Base-by-base conservation (phyloP, 2,888 invertebrate genomes). In the Luffia ferchaultella region DNA sequence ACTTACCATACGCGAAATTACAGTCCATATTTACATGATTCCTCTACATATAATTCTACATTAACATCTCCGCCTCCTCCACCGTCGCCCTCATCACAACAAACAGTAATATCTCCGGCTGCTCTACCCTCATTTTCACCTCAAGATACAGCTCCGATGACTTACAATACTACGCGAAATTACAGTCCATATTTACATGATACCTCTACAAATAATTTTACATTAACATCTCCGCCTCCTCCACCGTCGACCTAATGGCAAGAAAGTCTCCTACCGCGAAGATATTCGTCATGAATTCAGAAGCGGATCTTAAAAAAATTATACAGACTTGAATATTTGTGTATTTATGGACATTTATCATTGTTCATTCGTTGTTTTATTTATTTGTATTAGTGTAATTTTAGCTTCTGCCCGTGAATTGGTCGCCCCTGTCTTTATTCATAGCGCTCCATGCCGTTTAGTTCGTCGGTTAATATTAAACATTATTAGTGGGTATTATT, bases 41-140 rank as follows among this genome's bases (percentile, higher is more conserved):
- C 45, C 20, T n/a, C 20, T 18, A 45, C 20, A 19, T 45, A 9
- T 45, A 45, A 15, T 19, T 17, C 45, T 17, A 18, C 45, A 1
- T n/a, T 45, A 45, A 45, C 18, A 45, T 45, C 45, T 18, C 45
- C 45, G 20, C 45, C 19, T 16, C 45, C 45, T 45, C 45, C 45
- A 45, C 45, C 45, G 18, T 45, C 45, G 9, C 45, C 45, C 45
- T 18, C 12, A 45, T 45, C 45, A 45, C 45, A 45, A 45, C 45
- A 45, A 45, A 18, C 45, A n/a, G 18, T 45, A 18, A 43, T 7
- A 17, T 43, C 43, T 18, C 18, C 43, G 7, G 18, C 18, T 18
- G 16, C 18, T 18, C 16, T 17, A 43, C 43, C 43, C 16, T 43
- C 16, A 16, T 18, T 17, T 17, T 18, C 43, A 16, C 16, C 43